phyloP scores from a whole-genome alignment of 2,113 vertebrate species.

The Cavia aperea region DNA sequence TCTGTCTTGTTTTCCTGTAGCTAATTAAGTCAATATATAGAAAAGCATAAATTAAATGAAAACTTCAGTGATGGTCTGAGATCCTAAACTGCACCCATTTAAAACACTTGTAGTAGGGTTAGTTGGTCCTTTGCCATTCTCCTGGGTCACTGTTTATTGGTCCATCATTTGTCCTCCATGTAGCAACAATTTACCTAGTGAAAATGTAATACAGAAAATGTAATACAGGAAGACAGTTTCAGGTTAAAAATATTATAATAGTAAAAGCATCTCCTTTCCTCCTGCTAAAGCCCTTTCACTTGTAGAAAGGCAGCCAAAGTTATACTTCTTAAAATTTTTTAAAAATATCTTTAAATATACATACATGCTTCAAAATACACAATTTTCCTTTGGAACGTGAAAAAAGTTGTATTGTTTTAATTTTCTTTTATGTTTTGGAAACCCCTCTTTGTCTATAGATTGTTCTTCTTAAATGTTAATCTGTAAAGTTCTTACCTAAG shows the following conservation, averaged over 20 bases:
- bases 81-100: not conserved
- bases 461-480: not conserved
- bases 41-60: constrained; percentile 11
- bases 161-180: not conserved
- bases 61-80: not conserved
- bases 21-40: not conserved
- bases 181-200: not conserved
- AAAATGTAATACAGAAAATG: not conserved
- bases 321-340: not conserved
- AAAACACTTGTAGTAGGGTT: not conserved
- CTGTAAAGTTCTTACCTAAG: too few species aligned
- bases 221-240: not conserved
- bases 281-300: not conserved
- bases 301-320: not conserved
- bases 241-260: not conserved
- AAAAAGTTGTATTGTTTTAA: not conserved
- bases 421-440: constrained; percentile 4
- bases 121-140: not conserved
- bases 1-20: not conserved
- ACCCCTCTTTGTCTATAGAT: not conserved
- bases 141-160: not conserved
- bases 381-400: constrained; percentile 7
- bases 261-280: not conserved
- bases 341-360: not conserved
- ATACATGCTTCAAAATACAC: constrained; percentile 1